These are phyloP conservation scores for Grapholita molesta DNA, from an alignment of 1,140 invertebrate species.

Conservation along the genomic window DNA sequence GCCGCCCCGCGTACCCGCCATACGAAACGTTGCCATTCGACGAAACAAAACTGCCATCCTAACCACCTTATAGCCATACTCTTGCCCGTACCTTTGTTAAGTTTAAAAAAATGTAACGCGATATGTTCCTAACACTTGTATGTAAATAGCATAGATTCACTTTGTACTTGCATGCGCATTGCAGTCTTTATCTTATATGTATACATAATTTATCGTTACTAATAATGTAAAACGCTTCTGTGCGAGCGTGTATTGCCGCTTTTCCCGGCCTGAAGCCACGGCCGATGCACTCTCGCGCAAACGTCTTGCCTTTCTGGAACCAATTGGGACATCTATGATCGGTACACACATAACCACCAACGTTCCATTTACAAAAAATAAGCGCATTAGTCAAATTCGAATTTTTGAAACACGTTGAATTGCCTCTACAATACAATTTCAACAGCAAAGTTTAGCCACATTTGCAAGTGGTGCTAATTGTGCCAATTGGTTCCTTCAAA, in stretches of 20 bases:
- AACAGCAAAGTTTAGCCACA: constrained; percentile 44
- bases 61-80: constrained; percentile 71
- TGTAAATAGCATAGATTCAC: constrained; percentile 72
- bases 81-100: constrained; percentile 73
- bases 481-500: constrained; percentile 77
- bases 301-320: constrained; percentile 61
- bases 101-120: constrained; percentile 69
- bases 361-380: constrained; percentile 44
- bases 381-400: constrained; percentile 74
- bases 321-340: constrained; percentile 76
- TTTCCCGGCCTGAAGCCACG: constrained; percentile 15
- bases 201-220: constrained; percentile 51
- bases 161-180: constrained; percentile 72
- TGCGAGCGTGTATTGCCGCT: constrained; percentile 42
- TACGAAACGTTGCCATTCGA: constrained; percentile 50
- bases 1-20: constrained; percentile 31
- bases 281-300: constrained; percentile 41
- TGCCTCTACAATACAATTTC: constrained; percentile 65
- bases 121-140: constrained; percentile 77
- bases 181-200: constrained; percentile 63
- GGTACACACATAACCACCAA: constrained; percentile 75
- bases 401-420: constrained; percentile 54
- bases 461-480: constrained; percentile 44
- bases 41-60: constrained; percentile 66
- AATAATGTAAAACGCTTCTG: constrained; percentile 47